Base-by-base conservation (phyloP, 2,888 invertebrate genomes). In the Meandrusa payeni region DNA sequence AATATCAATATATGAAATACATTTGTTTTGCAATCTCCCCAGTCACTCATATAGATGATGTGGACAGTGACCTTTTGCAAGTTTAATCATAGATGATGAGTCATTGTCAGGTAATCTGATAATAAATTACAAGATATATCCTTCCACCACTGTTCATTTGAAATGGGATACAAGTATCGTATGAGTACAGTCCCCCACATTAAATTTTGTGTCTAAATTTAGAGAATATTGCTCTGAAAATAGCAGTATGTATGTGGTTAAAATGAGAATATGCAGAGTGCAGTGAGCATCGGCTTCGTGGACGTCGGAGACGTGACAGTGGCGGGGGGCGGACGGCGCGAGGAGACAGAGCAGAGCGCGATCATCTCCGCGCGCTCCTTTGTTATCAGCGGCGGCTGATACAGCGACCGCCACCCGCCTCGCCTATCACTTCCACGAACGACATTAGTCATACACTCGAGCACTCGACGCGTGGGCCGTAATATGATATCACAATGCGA, bases 401-500 rank as follows among this genome's bases (percentile, higher is more conserved):
- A 73, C 68, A 59, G 58, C 69, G 67, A 65, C 70, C 64, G 68
- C 69, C 68, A 71, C 71, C 66, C 73, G 76, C 76, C 71, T 79
- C 70, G 78, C 75, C 76, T 81, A 85, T 83, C 81, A 83, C 66
- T 85, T 86, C 86, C 76, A 79, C 70, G 85, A 85, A 86, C 72
- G 65, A 76, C 82, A 87, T 88, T 88, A 88, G 82, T 88, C 88
- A 88, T 86, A 79, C 79, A 69, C 70, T 68, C 71, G 75, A 78
- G 65, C 76, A 79, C 73, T 79, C 76, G 70, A 79, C 81, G 88
- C 88, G 88, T 88, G 87, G 88, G 88, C 80, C 76, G 88, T 87
- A 87, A 88, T 81, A 88, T 88, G 88, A 88, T 88, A 88, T 88
- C 88, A 88, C 88, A 88, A 88, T 86, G 88, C 88, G 83, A 88